These are phyloP conservation scores for Oreonectes daqikongensis DNA, from an alignment of 2,797 vertebrate species.

Conservation along the genomic window DNA sequence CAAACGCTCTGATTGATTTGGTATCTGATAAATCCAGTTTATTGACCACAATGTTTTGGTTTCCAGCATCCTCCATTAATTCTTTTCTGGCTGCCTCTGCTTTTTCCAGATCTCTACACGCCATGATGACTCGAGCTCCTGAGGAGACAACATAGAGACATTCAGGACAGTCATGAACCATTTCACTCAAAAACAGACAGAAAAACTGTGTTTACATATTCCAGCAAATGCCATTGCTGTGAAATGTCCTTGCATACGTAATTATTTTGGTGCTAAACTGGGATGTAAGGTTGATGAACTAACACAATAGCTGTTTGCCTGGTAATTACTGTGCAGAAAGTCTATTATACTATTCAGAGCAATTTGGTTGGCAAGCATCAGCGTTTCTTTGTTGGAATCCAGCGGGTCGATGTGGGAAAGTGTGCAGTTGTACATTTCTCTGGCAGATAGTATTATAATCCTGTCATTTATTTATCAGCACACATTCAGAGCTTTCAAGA, in stretches of 20 bases:
- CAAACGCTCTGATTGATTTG: conserved; percentile 87
- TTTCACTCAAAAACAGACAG: conserved; percentile 3
- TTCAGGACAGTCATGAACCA: not conserved
- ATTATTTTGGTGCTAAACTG: conserved; percentile 37
- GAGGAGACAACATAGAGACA: conserved; percentile 33
- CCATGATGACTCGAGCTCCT: conserved; percentile 90
- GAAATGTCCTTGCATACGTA: conserved; percentile 43
- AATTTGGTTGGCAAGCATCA: conserved; percentile 60
- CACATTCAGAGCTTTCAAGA: conserved; percentile 20
- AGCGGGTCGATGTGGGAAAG: conserved; percentile 59
- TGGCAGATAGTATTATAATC: conserved; percentile 40
- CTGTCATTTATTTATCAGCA: conserved; percentile 38
- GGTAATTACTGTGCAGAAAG: conserved; percentile 67
- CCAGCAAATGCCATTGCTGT: conserved; percentile 6
- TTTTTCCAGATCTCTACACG: conserved; percentile 86
- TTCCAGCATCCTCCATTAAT: conserved; percentile 83
- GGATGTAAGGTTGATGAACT: conserved; percentile 40
- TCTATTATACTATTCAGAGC: conserved; percentile 68
- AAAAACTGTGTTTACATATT: conserved; percentile 23
- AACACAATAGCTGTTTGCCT: conserved; percentile 62
- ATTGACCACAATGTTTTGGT: conserved; percentile 81
- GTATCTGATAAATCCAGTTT: conserved; percentile 89
- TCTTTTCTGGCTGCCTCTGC: conserved; percentile 83
- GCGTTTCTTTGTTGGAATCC: conserved; percentile 67
- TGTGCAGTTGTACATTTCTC: conserved; percentile 55